phyloP scores from a whole-genome alignment of 1,140 invertebrate species.

The Dendrolimus punctatus region DNA sequence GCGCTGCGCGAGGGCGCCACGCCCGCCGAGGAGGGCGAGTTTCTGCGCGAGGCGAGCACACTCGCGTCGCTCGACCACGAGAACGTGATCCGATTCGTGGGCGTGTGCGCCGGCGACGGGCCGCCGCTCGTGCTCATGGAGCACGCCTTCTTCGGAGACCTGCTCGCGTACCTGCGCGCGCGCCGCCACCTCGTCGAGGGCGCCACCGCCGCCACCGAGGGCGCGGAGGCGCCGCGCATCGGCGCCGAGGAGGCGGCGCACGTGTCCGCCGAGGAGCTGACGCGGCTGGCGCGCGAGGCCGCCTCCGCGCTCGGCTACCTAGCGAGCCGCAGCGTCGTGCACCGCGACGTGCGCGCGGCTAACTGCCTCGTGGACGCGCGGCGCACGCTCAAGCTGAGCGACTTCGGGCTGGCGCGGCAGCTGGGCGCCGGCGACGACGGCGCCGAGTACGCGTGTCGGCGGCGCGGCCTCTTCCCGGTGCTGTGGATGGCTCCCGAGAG shows the following conservation, averaged over 20 bases:
- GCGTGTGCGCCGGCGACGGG: slow-evolving; percentile 85
- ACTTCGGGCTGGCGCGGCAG: slow-evolving; percentile 94
- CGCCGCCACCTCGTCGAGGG: slow-evolving; percentile 85
- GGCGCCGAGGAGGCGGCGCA: slow-evolving; percentile 48
- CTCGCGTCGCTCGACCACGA: slow-evolving; percentile 80
- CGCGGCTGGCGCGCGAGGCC: slow-evolving; percentile 87
- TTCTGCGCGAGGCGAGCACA: slow-evolving; percentile 85
- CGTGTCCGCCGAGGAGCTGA: slow-evolving; percentile 88
- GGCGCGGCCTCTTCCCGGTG: slow-evolving; percentile 91
- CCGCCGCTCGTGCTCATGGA: slow-evolving; percentile 94
- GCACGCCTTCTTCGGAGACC: slow-evolving; percentile 93
- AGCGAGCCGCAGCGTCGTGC: slow-evolving; percentile 85
- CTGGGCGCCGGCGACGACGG: slow-evolving; percentile 7
- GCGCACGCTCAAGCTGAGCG: slow-evolving; percentile 88
- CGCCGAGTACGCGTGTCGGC: slow-evolving; percentile 75
- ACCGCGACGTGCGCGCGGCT: slow-evolving; percentile 88
- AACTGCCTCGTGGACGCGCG: slow-evolving; percentile 92
- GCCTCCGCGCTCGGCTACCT: slow-evolving; percentile 88
- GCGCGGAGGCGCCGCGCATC: too few species aligned
- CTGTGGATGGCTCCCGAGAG: slow-evolving; percentile 95
- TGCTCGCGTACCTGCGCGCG: slow-evolving; percentile 90
- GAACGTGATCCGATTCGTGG: slow-evolving; percentile 91
- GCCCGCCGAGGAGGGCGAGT: slow-evolving; percentile 91
- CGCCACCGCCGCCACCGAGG: slow-evolving; percentile 33
- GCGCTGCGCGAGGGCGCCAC: slow-evolving; percentile 86